Base-by-base conservation (phyloP, 35 echinoderm and acorn worm genomes). In the Lytechinus pictus region DNA sequence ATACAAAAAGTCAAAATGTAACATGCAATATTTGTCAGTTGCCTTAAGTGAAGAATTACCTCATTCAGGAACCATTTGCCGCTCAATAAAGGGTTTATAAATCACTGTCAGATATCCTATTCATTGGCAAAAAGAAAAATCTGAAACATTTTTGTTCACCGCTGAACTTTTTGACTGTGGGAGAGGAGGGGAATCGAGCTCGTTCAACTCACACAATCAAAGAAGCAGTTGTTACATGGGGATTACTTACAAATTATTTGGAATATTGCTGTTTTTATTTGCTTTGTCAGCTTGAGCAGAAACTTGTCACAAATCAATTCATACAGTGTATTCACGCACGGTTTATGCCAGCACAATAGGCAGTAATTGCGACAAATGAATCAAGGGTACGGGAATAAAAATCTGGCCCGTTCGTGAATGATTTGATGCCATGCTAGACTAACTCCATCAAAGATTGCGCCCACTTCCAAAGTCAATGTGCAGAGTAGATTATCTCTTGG, bases 171-270 rank as follows among this genome's bases (percentile, higher is more conserved):
- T 44, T 79, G 6, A 24, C 6, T 79, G n/a, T 16, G 66, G 19
- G 4, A 79, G 66, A n/a, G 19, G 66, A 79, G 66, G 66, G 21
- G 66, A 79, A 16, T 19, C 3, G 4, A n/a, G 8, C 66, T 79
- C n/a, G 66, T 24, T 79, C 66, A 79, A 79, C 66, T 24, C 21
- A 19, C 16, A 79, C 16, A 79, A 3, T 79, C 21, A 24, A 79
- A 79, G 66, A 79, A 79, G n/a, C 21, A 79, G 66, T n/a, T n/a
- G 66, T 79, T 79, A 79, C 66, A 79, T 79, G 66, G 21, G 66
- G 66, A 79, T 79, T 79, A 79, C 66, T 79, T 79, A 79, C 66
- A 79, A 79, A 79, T 79, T 79, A 79, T 79, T 79, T 79, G 6
- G 21, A 79, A 79, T 24, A 79, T 24, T 79, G 66, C 66, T 79